Evolutionary conservation across 1,140 invertebrate species (phyloP).

Genomic region (Eupeodes corollae): DNA sequence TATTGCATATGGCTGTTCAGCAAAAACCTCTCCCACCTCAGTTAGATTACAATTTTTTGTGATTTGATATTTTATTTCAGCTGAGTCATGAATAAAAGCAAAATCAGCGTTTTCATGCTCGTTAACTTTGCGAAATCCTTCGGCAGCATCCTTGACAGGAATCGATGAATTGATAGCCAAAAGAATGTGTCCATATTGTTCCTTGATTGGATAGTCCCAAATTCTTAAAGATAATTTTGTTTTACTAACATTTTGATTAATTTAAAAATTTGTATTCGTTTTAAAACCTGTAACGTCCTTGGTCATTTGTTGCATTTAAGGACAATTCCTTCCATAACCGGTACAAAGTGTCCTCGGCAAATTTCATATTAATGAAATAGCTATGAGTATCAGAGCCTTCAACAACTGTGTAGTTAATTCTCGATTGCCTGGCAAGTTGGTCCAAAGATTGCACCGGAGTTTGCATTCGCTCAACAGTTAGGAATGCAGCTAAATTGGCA

Average conservation of each 20-base stretch:
- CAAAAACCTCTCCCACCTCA: conserved; percentile 77
- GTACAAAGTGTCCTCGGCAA: conserved; percentile 77
- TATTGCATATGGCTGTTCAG: conserved; percentile 77
- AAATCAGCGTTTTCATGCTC: conserved; percentile 70
- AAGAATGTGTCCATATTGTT: conserved; percentile 80
- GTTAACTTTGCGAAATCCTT: conserved; percentile 64
- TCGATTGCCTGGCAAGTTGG: conserved; percentile 72
- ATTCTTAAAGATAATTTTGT: conserved; percentile 43
- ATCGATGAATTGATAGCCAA: conserved; percentile 68
- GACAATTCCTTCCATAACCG: conserved; percentile 84
- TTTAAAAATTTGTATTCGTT: too few relatives aligned
- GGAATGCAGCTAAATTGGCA: conserved; percentile 90
- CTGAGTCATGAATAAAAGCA: conserved; percentile 80
- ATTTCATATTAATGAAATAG: conserved; percentile 87
- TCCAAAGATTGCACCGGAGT: conserved; percentile 78
- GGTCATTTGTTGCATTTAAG: conserved; percentile 58
- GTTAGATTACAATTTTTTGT: conserved; percentile 74
- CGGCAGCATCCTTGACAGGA: conserved; percentile 51
- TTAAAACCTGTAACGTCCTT: conserved; percentile 40
- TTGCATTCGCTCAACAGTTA: conserved; percentile 94
- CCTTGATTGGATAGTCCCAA: conserved; percentile 87
- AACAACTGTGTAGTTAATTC: conserved; percentile 87
- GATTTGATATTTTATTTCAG: conserved; percentile 73
- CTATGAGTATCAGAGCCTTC: conserved; percentile 63
- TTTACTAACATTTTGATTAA: not conserved